phyloP scores from a whole-genome alignment of 2,797 vertebrate genomes.

The Diplodus puntazzo region DNA sequence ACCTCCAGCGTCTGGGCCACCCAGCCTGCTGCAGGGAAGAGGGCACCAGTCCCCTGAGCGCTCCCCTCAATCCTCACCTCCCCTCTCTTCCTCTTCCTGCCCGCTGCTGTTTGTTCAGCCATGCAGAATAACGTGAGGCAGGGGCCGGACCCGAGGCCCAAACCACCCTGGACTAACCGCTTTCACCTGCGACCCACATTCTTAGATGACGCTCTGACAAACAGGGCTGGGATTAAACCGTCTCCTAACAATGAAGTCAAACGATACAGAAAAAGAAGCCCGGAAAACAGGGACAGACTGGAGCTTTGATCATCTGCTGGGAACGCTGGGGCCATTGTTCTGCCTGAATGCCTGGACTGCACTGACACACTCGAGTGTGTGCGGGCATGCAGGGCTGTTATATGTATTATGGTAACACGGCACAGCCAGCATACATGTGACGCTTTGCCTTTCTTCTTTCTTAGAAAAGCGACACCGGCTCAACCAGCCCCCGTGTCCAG shows the following conservation, averaged over 20 bases:
- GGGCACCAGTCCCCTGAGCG: conserved; percentile 39
- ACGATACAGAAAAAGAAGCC: conserved; percentile 34
- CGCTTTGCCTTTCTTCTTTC: conserved; percentile 53
- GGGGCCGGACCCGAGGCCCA: conserved; percentile 47
- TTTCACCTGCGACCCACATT: conserved; percentile 78
- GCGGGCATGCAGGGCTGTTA: conserved; percentile 33
- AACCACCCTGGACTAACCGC: conserved; percentile 59
- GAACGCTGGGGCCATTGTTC: conserved; percentile 67
- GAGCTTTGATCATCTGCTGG: conserved; percentile 74
- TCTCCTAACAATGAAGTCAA: conserved; percentile 61
- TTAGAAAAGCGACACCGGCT: conserved; percentile 48
- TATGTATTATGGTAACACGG: conserved; percentile 53
- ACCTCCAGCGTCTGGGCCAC: conserved; percentile 68
- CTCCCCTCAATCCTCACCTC: conserved; percentile 40
- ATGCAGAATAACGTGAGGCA: conserved; percentile 73
- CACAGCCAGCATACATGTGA: conserved; percentile 39
- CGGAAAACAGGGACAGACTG: conserved; percentile 45
- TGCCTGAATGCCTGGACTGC: conserved; percentile 54
- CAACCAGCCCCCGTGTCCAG: conserved; percentile 53
- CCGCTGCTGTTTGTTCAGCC: conserved; percentile 79
- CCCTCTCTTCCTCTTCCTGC: conserved; percentile 50
- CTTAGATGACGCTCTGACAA: conserved; percentile 57
- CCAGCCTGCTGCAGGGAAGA: conserved; percentile 63
- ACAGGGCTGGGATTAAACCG: conserved; percentile 47
- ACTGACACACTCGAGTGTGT: conserved; percentile 48